Evolutionary conservation across 2,797 vertebrate species (phyloP).

Genomic region (Naso thynnoides): DNA sequence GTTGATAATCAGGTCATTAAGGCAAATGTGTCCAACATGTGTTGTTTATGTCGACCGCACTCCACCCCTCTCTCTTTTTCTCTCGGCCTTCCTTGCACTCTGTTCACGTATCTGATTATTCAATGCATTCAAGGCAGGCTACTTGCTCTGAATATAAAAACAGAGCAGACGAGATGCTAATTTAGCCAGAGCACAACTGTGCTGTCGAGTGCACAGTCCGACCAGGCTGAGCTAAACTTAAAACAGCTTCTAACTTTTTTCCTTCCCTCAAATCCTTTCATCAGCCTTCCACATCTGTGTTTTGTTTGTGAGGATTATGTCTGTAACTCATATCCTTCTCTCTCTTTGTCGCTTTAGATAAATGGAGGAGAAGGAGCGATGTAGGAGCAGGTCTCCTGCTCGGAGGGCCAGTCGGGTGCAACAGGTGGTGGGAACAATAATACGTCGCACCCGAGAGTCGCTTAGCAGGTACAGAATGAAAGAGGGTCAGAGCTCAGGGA

Average conservation of each 20-base stretch:
- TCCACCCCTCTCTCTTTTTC: constrained; percentile 29
- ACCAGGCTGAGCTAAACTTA: constrained; percentile 29
- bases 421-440: constrained; percentile 97
- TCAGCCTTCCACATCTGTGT: constrained; percentile 11
- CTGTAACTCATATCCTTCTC: constrained; percentile 20
- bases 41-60: constrained; percentile 42
- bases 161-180: constrained; percentile 44
- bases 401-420: constrained; percentile 93
- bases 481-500: background rate
- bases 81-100: constrained; percentile 24
- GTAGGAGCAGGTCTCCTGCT: constrained; percentile 90
- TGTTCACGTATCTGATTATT: constrained; percentile 66
- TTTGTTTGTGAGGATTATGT: constrained; percentile 7
- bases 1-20: constrained; percentile 48
- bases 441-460: constrained; percentile 92
- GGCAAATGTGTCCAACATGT: constrained; percentile 41
- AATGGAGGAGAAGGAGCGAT: constrained; percentile 91
- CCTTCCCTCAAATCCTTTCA: constrained; percentile 32
- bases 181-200: constrained; percentile 28
- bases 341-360: constrained; percentile 72
- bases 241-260: constrained; percentile 30
- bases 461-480: constrained; percentile 86
- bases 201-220: constrained; percentile 13
- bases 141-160: constrained; percentile 62
- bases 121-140: constrained; percentile 57